Evolutionary conservation across 1,140 invertebrate species (phyloP), one percentile per base, ranked within the genome.

Genomic region (Carposina sasakii): DNA sequence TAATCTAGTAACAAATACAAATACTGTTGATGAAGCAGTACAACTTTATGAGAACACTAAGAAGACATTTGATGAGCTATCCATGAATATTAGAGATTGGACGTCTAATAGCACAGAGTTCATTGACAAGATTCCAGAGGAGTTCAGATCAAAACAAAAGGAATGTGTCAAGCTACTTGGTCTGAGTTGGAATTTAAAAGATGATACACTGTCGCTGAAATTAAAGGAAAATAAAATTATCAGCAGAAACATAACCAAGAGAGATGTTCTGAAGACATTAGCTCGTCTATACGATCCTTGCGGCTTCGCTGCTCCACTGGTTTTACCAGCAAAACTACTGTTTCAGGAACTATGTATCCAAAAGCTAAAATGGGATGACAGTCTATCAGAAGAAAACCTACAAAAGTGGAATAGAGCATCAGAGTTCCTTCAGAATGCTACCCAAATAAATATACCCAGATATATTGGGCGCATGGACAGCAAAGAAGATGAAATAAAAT

Each of bases 261-360:
- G 48, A 43, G 41, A 30, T 4, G 24, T 56, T 21, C 36, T 62
- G 26, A 54, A 49, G 16, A 23, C 31, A n/a, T 43, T 51, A 20
- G 51, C 56, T 28, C 48, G 45, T 9, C 33, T 59, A 12, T 59
- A 49, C 28, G 57, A 59, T 33, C 53, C 53, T 8, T 59, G 60
- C 47, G 51, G 57, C 10, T 52, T 59, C 30, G 40, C 43, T 10
- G 36, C 28, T 9, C 57, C 60, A 16, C 19, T 49, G 9, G 23
- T 57, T 15, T 23, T 63, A 9, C 53, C 56, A 34, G 57, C 49
- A 24, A 63, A 63, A 46, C 9, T 54, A 13, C 50, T 56, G 16
- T 42, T 63, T 21, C 60, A 63, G 44, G 23, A 49, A 8, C 50
- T 57, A 41, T 63, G 57, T 51, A 63, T 50, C 28, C 9, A 36